A percentile compares a stretch with the other conserved stretches of the same genome.
phyloP scores from a whole-genome alignment of 2,113 vertebrate genomes.

The Dissostichus mawsoni region DNA sequence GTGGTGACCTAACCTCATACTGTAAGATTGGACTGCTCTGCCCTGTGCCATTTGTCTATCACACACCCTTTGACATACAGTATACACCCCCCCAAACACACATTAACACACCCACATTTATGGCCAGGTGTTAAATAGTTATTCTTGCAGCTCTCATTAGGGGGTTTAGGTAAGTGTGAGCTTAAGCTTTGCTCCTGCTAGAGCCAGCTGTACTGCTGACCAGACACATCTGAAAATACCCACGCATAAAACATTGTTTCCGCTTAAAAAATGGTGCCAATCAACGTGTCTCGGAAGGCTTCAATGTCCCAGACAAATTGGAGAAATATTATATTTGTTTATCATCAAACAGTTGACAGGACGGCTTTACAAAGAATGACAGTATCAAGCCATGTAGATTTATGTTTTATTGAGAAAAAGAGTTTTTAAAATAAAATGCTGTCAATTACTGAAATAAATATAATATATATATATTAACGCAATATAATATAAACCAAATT shows the following conservation, averaged over 20 bases:
- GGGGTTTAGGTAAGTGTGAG: constrained; percentile 75
- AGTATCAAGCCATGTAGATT: no score
- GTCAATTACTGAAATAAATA: no score
- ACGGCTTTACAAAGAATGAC: no score
- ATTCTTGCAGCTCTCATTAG: constrained; percentile 63
- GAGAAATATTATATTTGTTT: no score
- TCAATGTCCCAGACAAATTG: no score
- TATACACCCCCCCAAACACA: constrained; percentile 12
- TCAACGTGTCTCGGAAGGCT: no score
- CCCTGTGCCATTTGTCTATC: constrained; percentile 21
- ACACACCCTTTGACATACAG: background rate
- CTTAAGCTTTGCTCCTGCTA: constrained; percentile 31
- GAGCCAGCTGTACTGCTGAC: constrained; percentile 48
- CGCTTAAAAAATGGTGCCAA: no score
- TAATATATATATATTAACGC: no score
- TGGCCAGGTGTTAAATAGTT: constrained; percentile 49
- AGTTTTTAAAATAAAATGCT: no score
- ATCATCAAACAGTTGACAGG: no score
- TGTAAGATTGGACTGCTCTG: constrained; percentile 15
- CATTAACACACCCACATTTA: constrained; percentile 41
- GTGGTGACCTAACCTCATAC: constrained; percentile 6
- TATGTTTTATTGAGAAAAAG: no score
- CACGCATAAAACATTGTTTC: background rate
- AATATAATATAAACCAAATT: no score
- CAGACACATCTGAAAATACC: background rate